phyloP scores from a whole-genome alignment of 2,113 vertebrate species.

The Salvelinus fontinalis region DNA sequence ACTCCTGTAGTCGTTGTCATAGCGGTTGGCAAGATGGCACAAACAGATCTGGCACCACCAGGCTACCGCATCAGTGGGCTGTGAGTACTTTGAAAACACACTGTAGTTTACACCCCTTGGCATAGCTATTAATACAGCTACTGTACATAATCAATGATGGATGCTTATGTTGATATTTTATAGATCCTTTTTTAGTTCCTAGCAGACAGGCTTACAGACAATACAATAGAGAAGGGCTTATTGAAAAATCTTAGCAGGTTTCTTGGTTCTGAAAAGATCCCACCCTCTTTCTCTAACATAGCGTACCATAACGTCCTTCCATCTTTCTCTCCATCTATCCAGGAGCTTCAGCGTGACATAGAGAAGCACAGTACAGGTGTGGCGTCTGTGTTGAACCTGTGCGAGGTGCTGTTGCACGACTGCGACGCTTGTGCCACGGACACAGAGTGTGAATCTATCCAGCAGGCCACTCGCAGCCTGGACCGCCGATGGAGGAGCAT shows the following conservation, averaged over 20 bases:
- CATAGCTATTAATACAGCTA: not conserved
- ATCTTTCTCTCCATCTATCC: not conserved
- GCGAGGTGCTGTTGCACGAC: slow-evolving; percentile 96
- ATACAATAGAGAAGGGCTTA: not conserved
- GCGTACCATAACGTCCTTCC: not conserved
- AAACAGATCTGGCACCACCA: not conserved
- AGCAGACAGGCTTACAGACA: not conserved
- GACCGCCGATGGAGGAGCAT: slow-evolving; percentile 97
- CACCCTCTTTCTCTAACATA: not conserved
- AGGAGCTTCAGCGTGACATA: slow-evolving; percentile 96
- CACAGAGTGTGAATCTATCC: slow-evolving; percentile 93
- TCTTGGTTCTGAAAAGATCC: too few species aligned
- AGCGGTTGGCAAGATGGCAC: too few species aligned
- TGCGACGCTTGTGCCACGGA: slow-evolving; percentile 96
- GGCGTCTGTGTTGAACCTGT: slow-evolving; percentile 93
- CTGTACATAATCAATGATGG: not conserved
- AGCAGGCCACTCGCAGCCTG: slow-evolving; percentile 91
- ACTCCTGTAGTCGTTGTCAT: too few species aligned
- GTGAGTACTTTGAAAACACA: not conserved
- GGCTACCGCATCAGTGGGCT: not conserved
- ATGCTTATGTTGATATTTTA: too few species aligned
- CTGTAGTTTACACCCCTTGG: not conserved
- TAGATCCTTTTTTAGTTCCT: too few species aligned
- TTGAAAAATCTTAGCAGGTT: too few species aligned
- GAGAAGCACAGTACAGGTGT: slow-evolving; percentile 97